Base-by-base conservation (phyloP, 2,888 invertebrate genomes). In the Hypomecis atomaria region DNA sequence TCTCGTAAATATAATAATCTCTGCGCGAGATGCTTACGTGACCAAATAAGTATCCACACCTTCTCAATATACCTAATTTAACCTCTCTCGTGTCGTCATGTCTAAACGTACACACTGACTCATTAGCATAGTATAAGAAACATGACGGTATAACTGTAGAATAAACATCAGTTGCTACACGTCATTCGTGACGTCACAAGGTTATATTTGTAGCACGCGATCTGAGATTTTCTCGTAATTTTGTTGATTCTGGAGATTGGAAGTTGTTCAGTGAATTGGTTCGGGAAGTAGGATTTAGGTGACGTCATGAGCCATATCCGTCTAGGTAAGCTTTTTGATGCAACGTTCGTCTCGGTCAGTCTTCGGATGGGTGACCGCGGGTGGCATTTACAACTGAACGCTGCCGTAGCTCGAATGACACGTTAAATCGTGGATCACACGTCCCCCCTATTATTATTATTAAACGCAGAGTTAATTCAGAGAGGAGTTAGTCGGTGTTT, bases 141-240 rank as follows among this genome's bases (percentile, higher is more conserved):
- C 50, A 38, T 50, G 50, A 50, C 50, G 50, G 9, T 38, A n/a
- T 13, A 13, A 9, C 23, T 38, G 13, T 38, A 50, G 50, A 38
- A 37, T 50, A 38, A 38, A 9, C 1, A 23, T 1, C 38, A 50
- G 50, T 37, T 13, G 5, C 9, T 6, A 5, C 13, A 50, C 50
- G 50, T 50, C 50, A 50, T 11, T 11, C 38, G 13, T 49, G 38
- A 50, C 38, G 50, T 13, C 37, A 50, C 50, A 5, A 11, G 13
- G 47, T 5, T 47, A 33, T 9, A 33, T 36, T 48, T 6, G 11
- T 37, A 8, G 23, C 23, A 38, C 38, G 52, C 42, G 10, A 53
- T 42, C 33, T 42, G 53, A 53, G 42, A 53, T 53, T 34, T 10
- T n/a, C 10, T 40, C 36, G 52, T 42, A 42, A 40, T 52, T 52